A percentile compares a stretch with the other conserved stretches of the same genome.
Evolutionary conservation across 2,797 vertebrate species (phyloP).

Genomic region (Chaetodon trifasciatus): DNA sequence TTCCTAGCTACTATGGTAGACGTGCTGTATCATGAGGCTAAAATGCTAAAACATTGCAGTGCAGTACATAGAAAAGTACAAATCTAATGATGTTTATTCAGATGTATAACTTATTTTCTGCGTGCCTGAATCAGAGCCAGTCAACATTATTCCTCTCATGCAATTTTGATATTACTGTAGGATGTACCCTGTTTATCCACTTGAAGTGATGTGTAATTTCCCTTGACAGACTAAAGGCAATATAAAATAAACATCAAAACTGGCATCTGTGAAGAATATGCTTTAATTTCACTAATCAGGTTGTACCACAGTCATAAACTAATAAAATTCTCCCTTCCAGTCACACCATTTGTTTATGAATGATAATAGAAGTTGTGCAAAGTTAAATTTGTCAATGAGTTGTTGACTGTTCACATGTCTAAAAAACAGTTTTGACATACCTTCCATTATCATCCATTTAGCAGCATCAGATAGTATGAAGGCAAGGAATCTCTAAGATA

Average conservation of each 20-base stretch:
- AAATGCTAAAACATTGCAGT: not conserved
- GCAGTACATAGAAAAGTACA: not conserved
- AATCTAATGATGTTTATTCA: not conserved
- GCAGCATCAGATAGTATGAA: not conserved
- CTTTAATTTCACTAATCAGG: not conserved
- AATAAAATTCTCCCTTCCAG: not conserved
- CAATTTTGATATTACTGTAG: constrained; percentile 14
- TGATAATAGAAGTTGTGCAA: not conserved
- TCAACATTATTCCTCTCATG: constrained; percentile 8
- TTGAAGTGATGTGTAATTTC: constrained; percentile 25
- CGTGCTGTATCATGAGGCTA: not conserved
- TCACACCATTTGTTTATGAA: not conserved
- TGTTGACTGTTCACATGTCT: constrained; percentile 1
- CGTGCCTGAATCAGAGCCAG: not conserved
- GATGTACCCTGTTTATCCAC: constrained; percentile 11
- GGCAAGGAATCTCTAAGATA: not conserved
- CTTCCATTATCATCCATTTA: not conserved
- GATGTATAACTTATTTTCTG: not conserved
- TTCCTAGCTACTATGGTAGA: not conserved
- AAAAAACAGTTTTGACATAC: not conserved
- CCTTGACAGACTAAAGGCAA: constrained; percentile 14
- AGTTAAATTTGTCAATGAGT: not conserved
- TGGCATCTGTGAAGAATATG: constrained; percentile 14
- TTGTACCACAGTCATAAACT: not conserved
- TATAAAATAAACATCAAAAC: constrained; percentile 13